These are phyloP conservation scores for Pantherophis vulpinus DNA, from an alignment of 2,797 vertebrate species.

Conservation along the genomic window DNA sequence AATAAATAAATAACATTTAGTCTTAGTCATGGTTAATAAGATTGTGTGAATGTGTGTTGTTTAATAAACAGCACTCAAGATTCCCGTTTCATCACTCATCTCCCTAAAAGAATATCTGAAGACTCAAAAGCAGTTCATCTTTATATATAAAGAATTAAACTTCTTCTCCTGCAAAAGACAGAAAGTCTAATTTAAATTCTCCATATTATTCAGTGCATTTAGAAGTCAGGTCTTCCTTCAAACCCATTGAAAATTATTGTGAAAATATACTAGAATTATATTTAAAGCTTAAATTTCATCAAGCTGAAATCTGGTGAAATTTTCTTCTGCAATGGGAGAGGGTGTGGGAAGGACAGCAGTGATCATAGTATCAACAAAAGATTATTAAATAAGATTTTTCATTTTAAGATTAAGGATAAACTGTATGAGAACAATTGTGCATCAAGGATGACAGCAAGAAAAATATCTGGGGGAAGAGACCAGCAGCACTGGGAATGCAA, in stretches of 20 bases:
- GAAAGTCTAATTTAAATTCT: neutral
- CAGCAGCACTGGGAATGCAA: neutral
- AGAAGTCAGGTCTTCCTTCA: slow-evolving; percentile 3
- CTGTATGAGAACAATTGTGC: neutral
- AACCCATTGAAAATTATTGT: neutral
- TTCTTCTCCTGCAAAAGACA: neutral
- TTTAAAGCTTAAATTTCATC: neutral
- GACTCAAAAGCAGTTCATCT: neutral
- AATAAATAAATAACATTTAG: slow-evolving; percentile 3
- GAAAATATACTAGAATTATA: slow-evolving; percentile 9
- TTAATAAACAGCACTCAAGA: neutral
- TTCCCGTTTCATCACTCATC: neutral
- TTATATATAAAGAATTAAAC: neutral
- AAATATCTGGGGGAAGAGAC: neutral
- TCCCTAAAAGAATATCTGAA: neutral
- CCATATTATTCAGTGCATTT: neutral
- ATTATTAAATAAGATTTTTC: neutral
- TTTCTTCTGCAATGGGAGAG: neutral
- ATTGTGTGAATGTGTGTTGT: neutral
- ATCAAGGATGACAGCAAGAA: neutral
- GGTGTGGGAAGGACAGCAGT: neutral
- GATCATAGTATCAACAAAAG: neutral
- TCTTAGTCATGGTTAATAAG: neutral
- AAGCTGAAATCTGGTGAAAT: neutral
- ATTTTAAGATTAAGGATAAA: neutral